Evolutionary conservation across 2,888 invertebrate genomes (phyloP), one percentile per base, ranked within the genome.

Genomic region (Nezara viridula): DNA sequence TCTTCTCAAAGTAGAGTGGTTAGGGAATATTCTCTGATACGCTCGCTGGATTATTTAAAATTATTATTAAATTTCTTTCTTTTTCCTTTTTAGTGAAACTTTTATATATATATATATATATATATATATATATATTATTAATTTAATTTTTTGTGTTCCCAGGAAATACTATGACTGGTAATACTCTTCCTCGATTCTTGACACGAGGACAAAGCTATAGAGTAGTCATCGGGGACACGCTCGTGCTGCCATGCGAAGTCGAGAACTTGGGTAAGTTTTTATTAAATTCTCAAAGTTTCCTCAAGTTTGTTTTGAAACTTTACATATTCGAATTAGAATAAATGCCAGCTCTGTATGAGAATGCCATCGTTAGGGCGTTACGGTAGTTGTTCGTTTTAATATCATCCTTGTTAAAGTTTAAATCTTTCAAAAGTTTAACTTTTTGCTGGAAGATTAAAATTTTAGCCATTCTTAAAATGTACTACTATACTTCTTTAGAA

Each of bases 201-300:
- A 96, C 96, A 0, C 94, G 95, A 44, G 96, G 96, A 0, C 96
- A 96, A 92, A 96, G 96, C 14, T 96, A 96, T 93, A 94, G 96
- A 91, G 96, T 96, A 0, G 96, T 96, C 85, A 95, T 96, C 1
- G 96, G 96, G 10, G 96, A 97, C 92, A 96, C 96, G 0, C 94
- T 97, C 87, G 94, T 96, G 86, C 93, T 97, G 90, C 96, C 96
- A 16, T 97, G 96, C 91, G 96, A 96, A 93, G 96, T 96, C 21
- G 96, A 96, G 92, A 96, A 96, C 92, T 93, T 96, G 91, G 96
- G 96, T 96, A 93, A 95, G 95, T 93, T 40, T 52, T 66, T 44
- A 44, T n/a, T 44, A 60, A 66, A 66, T 87, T 44, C 44, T 4
- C 24, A n/a, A 81, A 81, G 44, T 44, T 81, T 24, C 21, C 40